These are phyloP conservation scores for Corvus hawaiiensis DNA, from an alignment of 2,113 vertebrate genomes.

Conservation along the genomic window DNA sequence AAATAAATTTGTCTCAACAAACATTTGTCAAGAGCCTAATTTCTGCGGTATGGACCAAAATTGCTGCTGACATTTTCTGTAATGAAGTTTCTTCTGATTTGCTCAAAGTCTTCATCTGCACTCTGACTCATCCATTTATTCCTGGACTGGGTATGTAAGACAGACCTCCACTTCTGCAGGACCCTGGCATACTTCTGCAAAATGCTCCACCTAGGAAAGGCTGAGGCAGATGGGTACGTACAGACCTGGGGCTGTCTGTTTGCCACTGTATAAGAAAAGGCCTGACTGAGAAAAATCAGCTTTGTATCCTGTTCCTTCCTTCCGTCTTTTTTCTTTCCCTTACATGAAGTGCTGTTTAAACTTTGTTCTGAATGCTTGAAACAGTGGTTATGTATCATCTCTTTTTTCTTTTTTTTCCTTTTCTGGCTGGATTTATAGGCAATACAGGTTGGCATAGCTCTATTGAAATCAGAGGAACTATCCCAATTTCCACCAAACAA, in stretches of 20 bases:
- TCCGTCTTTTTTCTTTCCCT: not conserved
- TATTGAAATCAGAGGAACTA: not conserved
- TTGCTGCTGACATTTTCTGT: constrained; percentile 7
- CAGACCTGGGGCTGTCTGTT: not conserved
- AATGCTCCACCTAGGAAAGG: not conserved
- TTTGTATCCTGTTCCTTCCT: not conserved
- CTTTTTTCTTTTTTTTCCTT: not conserved
- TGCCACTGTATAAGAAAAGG: not conserved
- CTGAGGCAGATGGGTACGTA: not conserved
- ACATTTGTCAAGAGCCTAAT: not conserved
- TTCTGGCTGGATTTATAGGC: not conserved
- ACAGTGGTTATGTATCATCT: not conserved
- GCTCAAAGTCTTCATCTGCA: not conserved
- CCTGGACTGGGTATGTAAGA: not conserved
- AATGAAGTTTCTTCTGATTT: constrained; percentile 29
- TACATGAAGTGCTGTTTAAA: not conserved
- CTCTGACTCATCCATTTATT: constrained; percentile 7
- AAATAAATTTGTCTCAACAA: not conserved
- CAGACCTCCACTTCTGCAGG: not conserved
- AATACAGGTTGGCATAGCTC: not conserved
- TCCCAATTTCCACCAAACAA: not conserved
- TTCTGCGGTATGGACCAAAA: not conserved
- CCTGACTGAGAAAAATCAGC: not conserved
- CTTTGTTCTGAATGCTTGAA: not conserved
- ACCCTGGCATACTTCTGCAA: not conserved